Percentiles rank a stretch among this genome's conserved stretches.
Conservation (phyloP, 2,888 invertebrate species). For the Cataglyphis livida region DNA sequence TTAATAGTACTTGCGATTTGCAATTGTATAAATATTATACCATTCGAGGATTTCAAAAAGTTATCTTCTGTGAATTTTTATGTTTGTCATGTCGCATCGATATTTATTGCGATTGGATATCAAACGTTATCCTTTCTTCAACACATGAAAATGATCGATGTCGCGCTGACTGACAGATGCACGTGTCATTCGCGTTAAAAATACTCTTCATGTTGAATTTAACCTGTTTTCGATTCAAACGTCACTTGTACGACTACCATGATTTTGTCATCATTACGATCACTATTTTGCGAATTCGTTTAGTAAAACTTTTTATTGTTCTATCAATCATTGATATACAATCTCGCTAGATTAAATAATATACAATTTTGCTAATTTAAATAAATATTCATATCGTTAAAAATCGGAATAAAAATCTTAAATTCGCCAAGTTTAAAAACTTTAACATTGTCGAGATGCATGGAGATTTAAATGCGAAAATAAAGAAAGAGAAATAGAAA, state of each 20-base stretch:
- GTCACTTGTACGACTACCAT: constrained; percentile 10
- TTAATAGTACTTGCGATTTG: background rate
- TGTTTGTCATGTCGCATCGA: background rate
- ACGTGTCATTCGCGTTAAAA: constrained; percentile 26
- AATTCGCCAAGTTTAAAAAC: background rate
- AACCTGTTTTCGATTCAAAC: constrained; percentile 37
- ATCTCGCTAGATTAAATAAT: background rate
- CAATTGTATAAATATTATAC: background rate
- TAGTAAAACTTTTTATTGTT: constrained; percentile 39
- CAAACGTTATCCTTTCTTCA: background rate
- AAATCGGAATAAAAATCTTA: background rate
- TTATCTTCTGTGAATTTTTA: constrained; percentile 29
- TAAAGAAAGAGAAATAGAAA: background rate
- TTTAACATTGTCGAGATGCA: background rate
- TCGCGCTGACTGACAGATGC: constrained; percentile 28
- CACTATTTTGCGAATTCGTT: constrained; percentile 5
- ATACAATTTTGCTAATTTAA: constrained; percentile 14
- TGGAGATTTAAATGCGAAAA: background rate
- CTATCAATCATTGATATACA: constrained; percentile 30
- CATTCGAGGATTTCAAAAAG: background rate
- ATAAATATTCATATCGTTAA: constrained; percentile 18
- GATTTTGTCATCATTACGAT: constrained; percentile 12
- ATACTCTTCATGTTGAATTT: constrained; percentile 31
- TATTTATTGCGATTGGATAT: constrained; percentile 24
- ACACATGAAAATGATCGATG: constrained; percentile 28